phyloP scores from a whole-genome alignment of 2,888 invertebrate species.

The Drosophila ezoana region DNA sequence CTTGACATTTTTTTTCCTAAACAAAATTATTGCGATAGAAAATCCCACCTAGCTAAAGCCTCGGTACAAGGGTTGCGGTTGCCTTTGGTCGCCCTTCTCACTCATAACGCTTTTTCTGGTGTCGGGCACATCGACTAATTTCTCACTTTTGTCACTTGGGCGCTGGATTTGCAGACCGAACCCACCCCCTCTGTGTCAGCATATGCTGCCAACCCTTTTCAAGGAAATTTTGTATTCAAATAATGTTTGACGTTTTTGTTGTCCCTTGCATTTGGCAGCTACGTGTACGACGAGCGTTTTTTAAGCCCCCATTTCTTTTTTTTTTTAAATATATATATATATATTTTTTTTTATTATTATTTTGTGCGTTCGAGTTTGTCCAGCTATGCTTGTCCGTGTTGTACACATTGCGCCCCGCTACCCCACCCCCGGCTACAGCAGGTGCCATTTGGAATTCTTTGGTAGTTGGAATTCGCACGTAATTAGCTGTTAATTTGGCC shows the following conservation, averaged over 20 bases:
- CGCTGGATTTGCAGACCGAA: constrained; percentile 23
- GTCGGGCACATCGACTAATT: constrained; percentile 77
- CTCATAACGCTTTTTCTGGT: constrained; percentile 66
- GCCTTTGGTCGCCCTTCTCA: constrained; percentile 40
- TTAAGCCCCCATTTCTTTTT: constrained; percentile 1
- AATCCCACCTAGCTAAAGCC: constrained; percentile 2
- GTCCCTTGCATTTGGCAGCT: constrained; percentile 40
- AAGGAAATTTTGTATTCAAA: constrained; percentile 80
- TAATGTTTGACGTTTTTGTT: constrained; percentile 70
- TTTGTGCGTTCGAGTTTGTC: constrained; percentile 30
- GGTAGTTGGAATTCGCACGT: constrained; percentile 66
- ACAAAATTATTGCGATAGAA: constrained; percentile 33
- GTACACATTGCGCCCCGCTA: constrained; percentile 20
- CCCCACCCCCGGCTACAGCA: constrained; percentile 1
- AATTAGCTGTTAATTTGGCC: constrained; percentile 74
- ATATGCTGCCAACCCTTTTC: constrained; percentile 70
- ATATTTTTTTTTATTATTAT: constrained; percentile 37
- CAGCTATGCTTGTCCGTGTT: constrained; percentile 21
- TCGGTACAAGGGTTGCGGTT: constrained; percentile 40
- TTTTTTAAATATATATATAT: not conserved
- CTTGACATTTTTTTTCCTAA: constrained; percentile 20
- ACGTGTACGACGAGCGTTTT: constrained; percentile 46
- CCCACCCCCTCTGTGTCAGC: not conserved
- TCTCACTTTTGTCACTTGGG: constrained; percentile 79
- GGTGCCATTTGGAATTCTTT: constrained; percentile 55